Base-by-base conservation (phyloP, 2,797 vertebrate genomes). In the Aplochiton taeniatus region DNA sequence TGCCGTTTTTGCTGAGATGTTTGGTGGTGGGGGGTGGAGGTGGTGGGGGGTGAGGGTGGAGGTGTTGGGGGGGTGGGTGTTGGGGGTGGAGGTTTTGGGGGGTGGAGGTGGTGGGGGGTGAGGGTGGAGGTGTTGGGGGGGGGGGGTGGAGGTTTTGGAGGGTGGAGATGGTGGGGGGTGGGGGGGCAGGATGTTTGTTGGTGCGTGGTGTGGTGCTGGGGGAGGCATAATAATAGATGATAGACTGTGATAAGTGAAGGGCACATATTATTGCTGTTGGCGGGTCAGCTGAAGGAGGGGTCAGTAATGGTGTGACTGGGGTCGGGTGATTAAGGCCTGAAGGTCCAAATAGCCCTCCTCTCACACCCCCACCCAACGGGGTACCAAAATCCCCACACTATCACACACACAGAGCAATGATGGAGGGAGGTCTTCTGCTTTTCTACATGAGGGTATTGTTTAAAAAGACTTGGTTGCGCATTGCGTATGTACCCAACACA, bases 221-320 rank as follows among this genome's bases (percentile, higher is more conserved):
- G 65, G 75, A 46, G 66, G 48, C 48, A 75, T 78, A 75, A 87
- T 84, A 84, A 81, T 77, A 84, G 83, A 88, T 85, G 70, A 84
- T 86, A 75, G 74, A 82, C 85, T 85, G 83, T 82, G 85, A 87
- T 85, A 88, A 88, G 81, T 87, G 86, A 90, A 88, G 88, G 86
- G 82, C 81, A 83, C 82, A 80, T 71, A 87, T 87, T 86, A 87
- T 82, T 85, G 75, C 79, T 84, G 87, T 88, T 87, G 88, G 85
- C 83, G 86, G 87, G 85, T 87, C 83, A 83, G 76, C 76, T 81
- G 80, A 83, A 80, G 72, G 78, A 83, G 80, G 75, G 77, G 50
- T 41, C 13, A 51, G 20, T 41, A 58, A 17, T 44, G n/a, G 13
- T 43, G 48, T 51, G 48, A 63, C 61, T 51, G 61, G 61, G 11